Base-by-base conservation (phyloP, 2,113 vertebrate genomes). In the Callospermophilus lateralis region DNA sequence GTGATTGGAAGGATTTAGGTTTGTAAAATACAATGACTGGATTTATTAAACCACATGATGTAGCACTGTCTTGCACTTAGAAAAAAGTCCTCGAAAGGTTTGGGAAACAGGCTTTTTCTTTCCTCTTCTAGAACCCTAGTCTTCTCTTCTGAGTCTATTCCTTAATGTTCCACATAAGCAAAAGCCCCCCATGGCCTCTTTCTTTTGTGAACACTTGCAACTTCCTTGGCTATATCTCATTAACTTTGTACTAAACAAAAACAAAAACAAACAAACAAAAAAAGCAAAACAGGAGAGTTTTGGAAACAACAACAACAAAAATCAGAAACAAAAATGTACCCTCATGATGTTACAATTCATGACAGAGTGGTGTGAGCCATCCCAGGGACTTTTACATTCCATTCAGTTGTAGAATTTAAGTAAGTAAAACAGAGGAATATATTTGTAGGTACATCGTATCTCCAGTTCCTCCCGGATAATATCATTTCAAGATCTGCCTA, bases 401-500 rank as follows among this genome's bases (percentile, higher is more conserved):
- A 89, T 86, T 81, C 13, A 51, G 5, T 39, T 89, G 8, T 45
- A 94, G 65, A 84, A 94, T 95, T 94, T 84, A 93, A 87, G 28
- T 78, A 37, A 76, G 70, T 39, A 89, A 91, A 84, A 37, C 17
- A 89, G 2, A 80, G 34, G 2, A 42, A 80, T 76, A 22, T 63
- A 89, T 45, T 89, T 89, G 76, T 58, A 84, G 67, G 20, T 1
- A 51, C 4, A 22, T 45, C 3, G 55, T 48, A 90, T 94, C 68
- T 73, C 70, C 7, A 87, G 8, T 67, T 80, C 20, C 32, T 94
- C n/a, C 12, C 26, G 83, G 7, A 68, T 45, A 74, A 58, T 87
- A 61, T 32, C 78, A 81, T 91, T 81, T 94, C n/a, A 95, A 93
- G 48, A 91, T 65, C 26, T 83, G 3, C 61, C n/a, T 65, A 42